These are phyloP conservation scores for Lasiurus borealis DNA, from an alignment of 2,113 vertebrate genomes.

Conservation along the genomic window DNA sequence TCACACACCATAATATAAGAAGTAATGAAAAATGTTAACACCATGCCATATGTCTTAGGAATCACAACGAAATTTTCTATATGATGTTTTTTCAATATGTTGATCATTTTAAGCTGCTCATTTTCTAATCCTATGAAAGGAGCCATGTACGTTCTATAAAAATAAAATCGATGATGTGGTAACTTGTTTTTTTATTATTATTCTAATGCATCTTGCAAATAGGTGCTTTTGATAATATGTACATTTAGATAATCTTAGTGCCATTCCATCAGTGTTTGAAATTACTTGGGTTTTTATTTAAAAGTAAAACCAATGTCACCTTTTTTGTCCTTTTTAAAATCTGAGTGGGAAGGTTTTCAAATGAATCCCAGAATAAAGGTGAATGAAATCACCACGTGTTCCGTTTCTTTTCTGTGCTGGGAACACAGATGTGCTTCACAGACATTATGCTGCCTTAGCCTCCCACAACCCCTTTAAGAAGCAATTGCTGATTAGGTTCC, in stretches of 20 bases:
- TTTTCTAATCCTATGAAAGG: slow-evolving; percentile 70
- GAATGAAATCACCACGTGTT: neutral
- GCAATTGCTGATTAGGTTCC: neutral
- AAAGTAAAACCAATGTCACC: neutral
- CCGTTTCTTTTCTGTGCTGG: neutral
- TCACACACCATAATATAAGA: slow-evolving; percentile 31
- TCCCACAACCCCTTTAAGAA: neutral
- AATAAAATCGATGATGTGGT: neutral
- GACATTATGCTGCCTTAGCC: neutral
- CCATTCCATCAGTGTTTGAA: slow-evolving; percentile 30
- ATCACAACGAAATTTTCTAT: slow-evolving; percentile 61
- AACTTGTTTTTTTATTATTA: slow-evolving; percentile 46
- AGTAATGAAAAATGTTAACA: slow-evolving; percentile 62
- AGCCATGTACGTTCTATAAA: neutral
- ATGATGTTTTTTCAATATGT: slow-evolving; percentile 64
- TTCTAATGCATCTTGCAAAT: slow-evolving; percentile 28
- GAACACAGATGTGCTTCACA: neutral
- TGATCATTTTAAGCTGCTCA: slow-evolving; percentile 76
- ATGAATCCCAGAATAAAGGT: neutral
- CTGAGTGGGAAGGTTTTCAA: slow-evolving; percentile 48
- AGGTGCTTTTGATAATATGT: neutral
- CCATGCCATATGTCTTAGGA: slow-evolving; percentile 64
- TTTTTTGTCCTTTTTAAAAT: neutral
- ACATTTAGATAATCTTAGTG: slow-evolving; percentile 50
- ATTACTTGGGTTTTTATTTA: slow-evolving; percentile 35